Evolutionary conservation across 1,140 invertebrate species (phyloP), one percentile per base, ranked within the genome.

Genomic region (Camponotus floridanus): DNA sequence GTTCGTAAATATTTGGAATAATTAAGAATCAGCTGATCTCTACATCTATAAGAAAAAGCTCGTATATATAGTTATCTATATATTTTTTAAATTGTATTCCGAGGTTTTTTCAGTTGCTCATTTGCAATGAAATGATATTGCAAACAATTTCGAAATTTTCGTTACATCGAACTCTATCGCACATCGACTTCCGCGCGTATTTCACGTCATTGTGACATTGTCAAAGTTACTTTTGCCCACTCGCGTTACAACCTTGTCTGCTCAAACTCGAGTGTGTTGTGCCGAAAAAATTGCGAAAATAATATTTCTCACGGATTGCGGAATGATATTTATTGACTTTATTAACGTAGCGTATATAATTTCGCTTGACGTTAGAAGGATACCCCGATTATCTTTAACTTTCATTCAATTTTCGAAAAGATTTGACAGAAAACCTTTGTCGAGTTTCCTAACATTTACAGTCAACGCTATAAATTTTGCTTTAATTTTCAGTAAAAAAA

Each of bases 211-310:
- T 55, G 51, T 31, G 64, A 18, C 57, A 76, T 88, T 80, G 64
- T 88, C 57, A 81, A 81, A 62, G 68, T 76, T 89, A 88, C 70
- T 68, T 76, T 86, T 88, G 84, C 61, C 57, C 70, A 59, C 61
- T 57, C 76, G 51, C 36, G 64, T 76, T 48, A 48, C 83, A 88
- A 88, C 76, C 88, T 89, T 86, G 84, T 57, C 61, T 73, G 51
- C 65, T 76, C 65, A 39, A 87, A 78, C 73, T 86, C 70, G 76
- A 86, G 45, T 61, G 45, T 39, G 42, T 18, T 11, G 4, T 31
- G 0, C 31, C 7, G 11, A 70, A 48, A 79, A 81, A 89, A 83
- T 81, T 26, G 59, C 33, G 65, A 3, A 18, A 15, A 51, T 39
- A 68, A 48, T 26, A 51, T 18, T 7, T 65, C 6, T 36, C 7